Evolutionary conservation across 2,888 invertebrate species (phyloP), one percentile per base, ranked within the genome.

Genomic region (Drosophila anomalata): DNA sequence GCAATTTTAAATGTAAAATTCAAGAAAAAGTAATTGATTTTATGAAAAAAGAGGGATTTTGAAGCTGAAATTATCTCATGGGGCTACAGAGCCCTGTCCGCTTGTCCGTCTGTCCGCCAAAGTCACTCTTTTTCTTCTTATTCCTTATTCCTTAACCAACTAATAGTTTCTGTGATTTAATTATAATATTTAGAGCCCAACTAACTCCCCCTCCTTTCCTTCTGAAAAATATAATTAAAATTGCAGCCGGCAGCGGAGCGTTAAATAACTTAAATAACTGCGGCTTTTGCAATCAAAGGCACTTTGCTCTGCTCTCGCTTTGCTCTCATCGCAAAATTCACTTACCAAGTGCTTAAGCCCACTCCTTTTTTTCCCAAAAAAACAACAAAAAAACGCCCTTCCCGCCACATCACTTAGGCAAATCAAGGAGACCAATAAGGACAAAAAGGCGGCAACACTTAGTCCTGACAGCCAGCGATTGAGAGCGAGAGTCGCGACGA

Each of bases 361-460:
- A 8, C 7, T 8, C 6, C 11, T 12, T 7, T 7, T 12, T 9
- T 11, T 3, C 20, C 11, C 9, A 1, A 17, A 17, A 17, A 17
- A 17, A 17, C n/a, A 14, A 14, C 14, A 14, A 14, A 14, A 14
- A 14, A 2, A 7, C 75, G 63, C 56, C 47, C 60, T 58, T 61
- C 22, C 33, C 22, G 33, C 51, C 73, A 68, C 81, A 77, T 76
- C 77, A 77, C 79, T 86, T 86, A 83, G 73, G 67, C 80, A 81
- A 86, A 87, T 83, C 80, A 80, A 76, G 78, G 60, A 62, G 68
- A 76, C 87, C 82, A 87, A 87, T 79, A 87, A 78, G 77, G 68
- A 66, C 62, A 62, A 72, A 74, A 60, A 70, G 62, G 73, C 60
- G 63, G 44, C 76, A 73, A 73, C 70, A 62, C 73, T 73, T 73